Evolutionary conservation across 1,140 invertebrate genomes (phyloP).

Genomic region (Mylabris phalerata): DNA sequence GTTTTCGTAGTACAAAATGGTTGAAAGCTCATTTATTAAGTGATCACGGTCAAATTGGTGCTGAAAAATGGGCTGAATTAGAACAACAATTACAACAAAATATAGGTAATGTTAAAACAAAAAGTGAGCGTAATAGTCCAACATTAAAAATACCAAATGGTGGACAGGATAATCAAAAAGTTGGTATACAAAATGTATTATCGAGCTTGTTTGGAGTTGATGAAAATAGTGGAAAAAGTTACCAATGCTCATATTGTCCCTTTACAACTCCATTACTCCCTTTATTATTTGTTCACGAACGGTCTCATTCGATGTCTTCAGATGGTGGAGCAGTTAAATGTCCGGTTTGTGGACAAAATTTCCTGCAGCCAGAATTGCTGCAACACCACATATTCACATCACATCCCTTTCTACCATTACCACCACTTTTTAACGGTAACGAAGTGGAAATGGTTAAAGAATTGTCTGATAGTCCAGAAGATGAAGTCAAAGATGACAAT

Average conservation of each 20-base stretch:
- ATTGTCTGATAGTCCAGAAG: conserved; percentile 20
- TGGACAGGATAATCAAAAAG: conserved; percentile 41
- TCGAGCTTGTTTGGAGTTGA: conserved; percentile 54
- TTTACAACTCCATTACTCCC: conserved; percentile 84
- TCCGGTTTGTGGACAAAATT: conserved; percentile 53
- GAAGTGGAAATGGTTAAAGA: conserved; percentile 33
- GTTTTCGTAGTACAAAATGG: conserved; percentile 86
- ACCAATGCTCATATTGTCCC: conserved; percentile 81
- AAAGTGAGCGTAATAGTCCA: conserved; percentile 42
- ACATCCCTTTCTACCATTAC: conserved; percentile 52
- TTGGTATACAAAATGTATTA: conserved; percentile 47
- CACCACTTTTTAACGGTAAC: conserved; percentile 43
- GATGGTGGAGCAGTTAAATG: conserved; percentile 44
- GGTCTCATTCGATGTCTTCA: conserved; percentile 57
- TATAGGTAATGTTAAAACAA: conserved; percentile 26
- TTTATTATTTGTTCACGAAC: conserved; percentile 85
- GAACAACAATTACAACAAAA: conserved; percentile 44
- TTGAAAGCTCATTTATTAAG: conserved; percentile 80
- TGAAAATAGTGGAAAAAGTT: conserved; percentile 58
- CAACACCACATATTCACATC: conserved; percentile 53
- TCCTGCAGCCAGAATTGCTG: conserved; percentile 50
- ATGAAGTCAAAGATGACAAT: conserved; percentile 37
- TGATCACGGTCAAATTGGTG: conserved; percentile 71
- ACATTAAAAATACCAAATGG: conserved; percentile 57
- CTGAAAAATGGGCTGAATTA: conserved; percentile 64